phyloP scores from a whole-genome alignment of 2,888 invertebrate species.

The Thereva unica region DNA sequence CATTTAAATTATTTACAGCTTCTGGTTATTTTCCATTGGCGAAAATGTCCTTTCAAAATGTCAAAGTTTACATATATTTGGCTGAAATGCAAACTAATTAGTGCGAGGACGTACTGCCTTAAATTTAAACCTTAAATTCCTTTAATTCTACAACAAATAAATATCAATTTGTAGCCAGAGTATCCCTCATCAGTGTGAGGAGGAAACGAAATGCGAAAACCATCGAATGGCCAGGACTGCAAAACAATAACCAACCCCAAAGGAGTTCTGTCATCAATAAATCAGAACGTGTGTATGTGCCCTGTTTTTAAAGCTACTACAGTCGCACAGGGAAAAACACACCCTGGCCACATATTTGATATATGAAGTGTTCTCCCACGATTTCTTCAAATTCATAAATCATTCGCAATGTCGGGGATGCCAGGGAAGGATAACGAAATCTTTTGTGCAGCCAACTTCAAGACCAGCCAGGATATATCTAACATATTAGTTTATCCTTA shows the following conservation, averaged over 20 bases:
- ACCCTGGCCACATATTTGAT: conserved; percentile 35
- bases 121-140: no score
- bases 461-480: conserved; percentile 29
- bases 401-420: conserved; percentile 29
- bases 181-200: no score
- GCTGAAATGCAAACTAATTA: no score
- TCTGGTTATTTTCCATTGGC: no score
- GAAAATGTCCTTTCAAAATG: no score
- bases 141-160: no score
- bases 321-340: conserved; percentile 12
- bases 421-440: conserved; percentile 24
- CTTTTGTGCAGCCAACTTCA: conserved; percentile 12
- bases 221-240: conserved; percentile 29
- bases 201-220: conserved; percentile 1
- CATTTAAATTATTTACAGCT: no score
- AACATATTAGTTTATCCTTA: conserved; percentile 31
- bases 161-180: no score
- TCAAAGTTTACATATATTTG: no score
- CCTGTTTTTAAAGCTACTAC: conserved; percentile 49
- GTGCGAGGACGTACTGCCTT: no score
- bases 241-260: conserved; percentile 42
- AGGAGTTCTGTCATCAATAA: conserved; percentile 40
- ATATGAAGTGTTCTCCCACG: conserved; percentile 33
- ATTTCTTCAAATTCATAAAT: conserved; percentile 35
- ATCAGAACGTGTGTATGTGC: conserved; percentile 43